Conservation (phyloP, 2,113 vertebrate species). For the Chaetorhynchus papuensis region DNA sequence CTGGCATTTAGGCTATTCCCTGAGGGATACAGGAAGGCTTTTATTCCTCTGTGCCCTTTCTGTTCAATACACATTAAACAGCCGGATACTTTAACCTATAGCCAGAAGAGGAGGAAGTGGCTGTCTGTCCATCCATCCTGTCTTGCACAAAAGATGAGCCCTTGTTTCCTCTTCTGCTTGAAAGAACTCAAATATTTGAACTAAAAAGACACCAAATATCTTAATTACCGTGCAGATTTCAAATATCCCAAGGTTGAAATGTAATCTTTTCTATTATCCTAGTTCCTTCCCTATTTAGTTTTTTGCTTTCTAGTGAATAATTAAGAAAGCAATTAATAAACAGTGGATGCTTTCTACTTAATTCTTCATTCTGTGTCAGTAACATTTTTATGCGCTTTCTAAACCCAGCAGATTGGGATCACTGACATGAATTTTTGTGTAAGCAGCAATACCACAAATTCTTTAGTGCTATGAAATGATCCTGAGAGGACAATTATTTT, state of each 20-base stretch:
- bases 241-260: not conserved
- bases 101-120: slow-evolving; percentile 5
- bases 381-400: not conserved
- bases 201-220: not conserved
- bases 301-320: slow-evolving; percentile 19
- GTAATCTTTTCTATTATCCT: not conserved
- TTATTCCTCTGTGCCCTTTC: slow-evolving; percentile 22
- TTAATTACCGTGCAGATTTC: not conserved
- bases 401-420: not conserved
- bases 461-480: not conserved
- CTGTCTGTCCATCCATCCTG: not conserved
- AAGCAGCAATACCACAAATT: slow-evolving; percentile 22
- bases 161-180: not conserved
- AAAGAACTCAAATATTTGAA: not conserved
- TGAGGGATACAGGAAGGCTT: slow-evolving; percentile 7
- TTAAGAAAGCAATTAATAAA: slow-evolving; percentile 40
- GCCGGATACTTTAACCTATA: not conserved
- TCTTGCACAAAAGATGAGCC: not conserved
- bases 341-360: slow-evolving; percentile 6
- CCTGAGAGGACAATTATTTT: not conserved
- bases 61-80: not conserved
- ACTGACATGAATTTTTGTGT: slow-evolving; percentile 11
- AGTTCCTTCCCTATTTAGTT: not conserved
- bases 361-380: slow-evolving; percentile 9
- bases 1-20: not conserved